Conservation (phyloP, 2,113 vertebrate species). For the Pteropus alecto region DNA sequence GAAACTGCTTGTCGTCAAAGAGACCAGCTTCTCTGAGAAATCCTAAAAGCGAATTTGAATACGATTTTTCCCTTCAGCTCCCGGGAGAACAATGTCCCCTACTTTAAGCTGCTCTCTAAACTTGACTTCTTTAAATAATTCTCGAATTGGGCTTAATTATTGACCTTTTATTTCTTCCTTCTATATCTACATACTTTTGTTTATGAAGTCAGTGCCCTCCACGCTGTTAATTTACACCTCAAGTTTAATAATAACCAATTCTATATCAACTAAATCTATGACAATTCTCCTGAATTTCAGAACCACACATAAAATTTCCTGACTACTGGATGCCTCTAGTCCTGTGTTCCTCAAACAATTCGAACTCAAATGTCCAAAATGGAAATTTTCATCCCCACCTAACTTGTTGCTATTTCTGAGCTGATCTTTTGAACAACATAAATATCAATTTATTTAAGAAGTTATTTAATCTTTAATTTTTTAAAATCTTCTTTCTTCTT, state of each 20-base stretch:
- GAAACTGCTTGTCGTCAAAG: background rate
- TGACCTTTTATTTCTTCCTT: background rate
- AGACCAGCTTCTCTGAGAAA: background rate
- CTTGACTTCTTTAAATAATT: background rate
- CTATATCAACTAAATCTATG: background rate
- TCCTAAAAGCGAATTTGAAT: background rate
- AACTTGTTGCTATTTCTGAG: background rate
- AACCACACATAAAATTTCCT: background rate
- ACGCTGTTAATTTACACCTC: background rate
- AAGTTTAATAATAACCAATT: background rate
- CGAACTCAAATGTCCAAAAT: background rate
- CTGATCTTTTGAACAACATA: background rate
- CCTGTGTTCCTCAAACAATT: background rate
- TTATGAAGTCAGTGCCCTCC: background rate
- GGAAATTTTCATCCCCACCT: background rate
- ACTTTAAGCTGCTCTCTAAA: background rate
- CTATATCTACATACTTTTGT: background rate
- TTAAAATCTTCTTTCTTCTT: background rate
- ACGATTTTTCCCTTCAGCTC: background rate
- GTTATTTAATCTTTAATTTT: background rate
- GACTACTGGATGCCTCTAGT: background rate
- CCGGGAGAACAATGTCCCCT: background rate
- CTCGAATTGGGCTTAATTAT: background rate
- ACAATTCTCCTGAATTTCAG: background rate
- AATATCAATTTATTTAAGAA: background rate